Conservation (phyloP, 2,888 invertebrate species). For the Ditula angustiorana region DNA sequence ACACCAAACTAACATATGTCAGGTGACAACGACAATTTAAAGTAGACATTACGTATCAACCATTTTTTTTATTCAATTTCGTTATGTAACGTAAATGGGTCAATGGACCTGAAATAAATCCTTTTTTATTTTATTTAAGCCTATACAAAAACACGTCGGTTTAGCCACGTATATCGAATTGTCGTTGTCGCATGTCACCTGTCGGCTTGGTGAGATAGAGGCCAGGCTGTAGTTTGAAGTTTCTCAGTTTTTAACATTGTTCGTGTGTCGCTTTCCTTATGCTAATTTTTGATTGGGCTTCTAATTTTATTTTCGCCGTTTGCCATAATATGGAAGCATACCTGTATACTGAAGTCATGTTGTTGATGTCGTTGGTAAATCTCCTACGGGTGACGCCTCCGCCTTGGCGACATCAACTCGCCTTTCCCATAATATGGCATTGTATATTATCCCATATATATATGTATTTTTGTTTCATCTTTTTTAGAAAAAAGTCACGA, state of each 20-base stretch:
- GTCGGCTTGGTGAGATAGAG: no score
- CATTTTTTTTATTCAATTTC: no score
- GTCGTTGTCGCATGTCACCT: no score
- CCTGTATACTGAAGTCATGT: neutral
- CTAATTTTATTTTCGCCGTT: conserved; percentile 55
- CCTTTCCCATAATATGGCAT: conserved; percentile 53
- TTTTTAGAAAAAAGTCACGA: conserved; percentile 85
- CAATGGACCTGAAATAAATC: no score
- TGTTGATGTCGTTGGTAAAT: neutral
- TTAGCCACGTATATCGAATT: no score
- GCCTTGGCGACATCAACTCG: neutral
- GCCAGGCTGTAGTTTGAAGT: conserved; percentile 49
- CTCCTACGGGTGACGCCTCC: neutral
- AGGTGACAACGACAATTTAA: no score
- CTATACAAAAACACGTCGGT: no score
- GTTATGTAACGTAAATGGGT: no score
- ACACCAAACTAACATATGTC: no score
- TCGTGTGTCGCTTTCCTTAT: conserved; percentile 69
- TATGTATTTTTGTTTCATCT: conserved; percentile 58
- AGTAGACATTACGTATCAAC: no score
- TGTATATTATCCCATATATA: conserved; percentile 62
- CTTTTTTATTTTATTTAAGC: no score
- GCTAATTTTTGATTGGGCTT: conserved; percentile 54
- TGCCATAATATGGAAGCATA: conserved; percentile 50
- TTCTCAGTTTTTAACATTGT: conserved; percentile 59